These are phyloP conservation scores for Campopleginae sp. DNA, from an alignment of 2,888 invertebrate species.

Conservation along the genomic window DNA sequence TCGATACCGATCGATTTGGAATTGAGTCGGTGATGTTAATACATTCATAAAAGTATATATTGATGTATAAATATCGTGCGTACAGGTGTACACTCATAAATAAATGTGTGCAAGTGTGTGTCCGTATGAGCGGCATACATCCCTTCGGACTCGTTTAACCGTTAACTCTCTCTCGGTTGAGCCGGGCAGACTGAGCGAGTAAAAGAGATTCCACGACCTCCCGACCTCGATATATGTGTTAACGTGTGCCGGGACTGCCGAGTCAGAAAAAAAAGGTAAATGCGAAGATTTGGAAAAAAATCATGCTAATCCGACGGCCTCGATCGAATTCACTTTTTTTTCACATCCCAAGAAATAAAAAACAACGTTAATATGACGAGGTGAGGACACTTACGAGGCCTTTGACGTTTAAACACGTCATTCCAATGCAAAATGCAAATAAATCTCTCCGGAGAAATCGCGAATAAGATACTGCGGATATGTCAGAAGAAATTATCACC, in stretches of 20 bases:
- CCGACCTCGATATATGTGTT: slow-evolving; percentile 70
- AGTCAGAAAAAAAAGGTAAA: slow-evolving; percentile 41
- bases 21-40: slow-evolving; percentile 1
- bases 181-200: slow-evolving; percentile 58
- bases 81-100: slow-evolving; percentile 35
- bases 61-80: slow-evolving; percentile 25
- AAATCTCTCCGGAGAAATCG: slow-evolving; percentile 49
- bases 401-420: neutral
- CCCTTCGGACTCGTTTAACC: slow-evolving; percentile 71
- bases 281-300: slow-evolving; percentile 56
- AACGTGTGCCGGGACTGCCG: slow-evolving; percentile 53
- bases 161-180: slow-evolving; percentile 70
- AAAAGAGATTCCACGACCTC: slow-evolving; percentile 71
- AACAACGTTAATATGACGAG: slow-evolving; percentile 13
- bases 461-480: slow-evolving; percentile 26
- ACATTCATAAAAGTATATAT: slow-evolving; percentile 18
- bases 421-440: slow-evolving; percentile 34
- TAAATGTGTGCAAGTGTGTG: slow-evolving; percentile 28
- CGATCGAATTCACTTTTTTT: slow-evolving; percentile 44
- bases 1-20: slow-evolving; percentile 9
- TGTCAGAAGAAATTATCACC: slow-evolving; percentile 8
- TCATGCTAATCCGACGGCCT: slow-evolving; percentile 53
- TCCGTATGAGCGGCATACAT: slow-evolving; percentile 45
- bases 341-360: slow-evolving; percentile 21
- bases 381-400: slow-evolving; percentile 14